Base-by-base conservation (phyloP, 2,888 invertebrate genomes). In the Chironomus tentans region DNA sequence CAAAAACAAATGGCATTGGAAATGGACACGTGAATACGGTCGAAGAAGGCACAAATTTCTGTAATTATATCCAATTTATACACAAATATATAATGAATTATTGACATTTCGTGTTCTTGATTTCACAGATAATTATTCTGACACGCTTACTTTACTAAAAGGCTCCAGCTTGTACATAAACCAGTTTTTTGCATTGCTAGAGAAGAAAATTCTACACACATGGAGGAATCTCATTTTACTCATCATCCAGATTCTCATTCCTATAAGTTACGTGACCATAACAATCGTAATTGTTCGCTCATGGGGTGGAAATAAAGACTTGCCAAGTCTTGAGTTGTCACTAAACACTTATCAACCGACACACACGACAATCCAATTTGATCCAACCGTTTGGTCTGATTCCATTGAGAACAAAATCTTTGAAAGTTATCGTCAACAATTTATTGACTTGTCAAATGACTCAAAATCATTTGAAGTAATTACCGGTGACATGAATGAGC, bases 151-250 rank as follows among this genome's bases (percentile, higher is more conserved):
- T 0, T 18, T 75, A 10, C 50, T 70, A 48, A 47, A 79, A 5
- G 21, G 85, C 5, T 1, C 79, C 6, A 78, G 80, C 0, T 81
- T 89, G 7, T 77, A 85, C 3, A 77, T 82, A 56, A 87, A 88
- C 77, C 90, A 89, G 79, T 83, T 88, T 56, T 79, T 81, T 46
- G 90, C 89, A 0, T 87, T 90, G 82, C 85, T 90, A 82, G 80
- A 87, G 68, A 91, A 91, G 81, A 84, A 89, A 78, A 82, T 83
- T 65, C 80, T 89, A 21, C 87, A 89, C 77, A 87, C 88, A 78
- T 79, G 84, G 5, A 85, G 92, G 3, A 89, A 91, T n/a, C 88
- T 88, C 86, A 81, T 88, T 50, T 81, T 91, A 15, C 83, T 87
- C 61, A 61, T 87, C 4, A 83, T 90, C 69, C 90, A 91, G 83